phyloP scores from a whole-genome alignment of 2,113 vertebrate species.

The Cyanoderma ruficeps region DNA sequence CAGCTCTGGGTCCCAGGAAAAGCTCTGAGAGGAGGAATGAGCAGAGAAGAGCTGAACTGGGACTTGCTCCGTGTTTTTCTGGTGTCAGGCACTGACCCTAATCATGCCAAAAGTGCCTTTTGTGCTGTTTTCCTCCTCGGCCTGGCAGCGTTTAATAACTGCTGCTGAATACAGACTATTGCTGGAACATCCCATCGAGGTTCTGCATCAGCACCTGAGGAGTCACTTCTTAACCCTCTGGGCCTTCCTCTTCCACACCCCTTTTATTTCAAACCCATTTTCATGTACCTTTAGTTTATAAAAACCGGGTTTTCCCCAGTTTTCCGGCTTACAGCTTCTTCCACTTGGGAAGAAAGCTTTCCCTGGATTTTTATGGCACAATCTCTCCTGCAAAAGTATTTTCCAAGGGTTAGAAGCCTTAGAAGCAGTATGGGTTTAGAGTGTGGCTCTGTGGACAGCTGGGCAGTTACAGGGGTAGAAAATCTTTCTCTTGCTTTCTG shows the following conservation, averaged over 20 bases:
- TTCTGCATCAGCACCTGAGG: neutral
- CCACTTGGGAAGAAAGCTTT: neutral
- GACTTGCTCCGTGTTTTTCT: neutral
- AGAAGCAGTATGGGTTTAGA: neutral
- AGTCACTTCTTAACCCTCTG: neutral
- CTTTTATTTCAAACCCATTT: neutral
- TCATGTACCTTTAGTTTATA: neutral
- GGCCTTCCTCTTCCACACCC: neutral
- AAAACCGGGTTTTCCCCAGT: rapidly evolving
- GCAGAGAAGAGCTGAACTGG: neutral
- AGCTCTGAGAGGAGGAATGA: neutral
- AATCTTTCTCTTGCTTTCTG: neutral
- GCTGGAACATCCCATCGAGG: neutral
- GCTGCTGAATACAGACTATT: neutral
- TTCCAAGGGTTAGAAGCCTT: neutral
- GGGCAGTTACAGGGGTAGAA: neutral
- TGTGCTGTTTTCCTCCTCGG: neutral
- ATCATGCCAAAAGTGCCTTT: neutral
- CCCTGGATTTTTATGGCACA: neutral
- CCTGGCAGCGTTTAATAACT: neutral
- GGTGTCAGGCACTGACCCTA: neutral
- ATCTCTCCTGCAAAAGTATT: neutral
- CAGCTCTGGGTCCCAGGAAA: neutral
- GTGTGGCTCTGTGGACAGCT: neutral
- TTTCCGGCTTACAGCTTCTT: neutral